phyloP scores from a whole-genome alignment of 1,140 invertebrate genomes.

The Drosophila aff. region DNA sequence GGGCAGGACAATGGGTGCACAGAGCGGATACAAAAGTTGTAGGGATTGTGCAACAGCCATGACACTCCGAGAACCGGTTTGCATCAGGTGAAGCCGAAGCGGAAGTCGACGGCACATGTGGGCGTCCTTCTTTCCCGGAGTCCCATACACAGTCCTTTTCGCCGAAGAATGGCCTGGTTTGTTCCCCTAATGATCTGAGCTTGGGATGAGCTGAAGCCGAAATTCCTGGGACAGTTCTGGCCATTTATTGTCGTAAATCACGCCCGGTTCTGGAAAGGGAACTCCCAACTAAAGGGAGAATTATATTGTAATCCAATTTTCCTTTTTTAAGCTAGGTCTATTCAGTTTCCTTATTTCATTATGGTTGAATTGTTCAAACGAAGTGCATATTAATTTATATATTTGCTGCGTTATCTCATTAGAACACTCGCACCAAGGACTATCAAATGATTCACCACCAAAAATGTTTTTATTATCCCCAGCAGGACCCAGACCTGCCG shows the following conservation, averaged over 20 bases:
- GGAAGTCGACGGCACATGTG: conserved; percentile 65
- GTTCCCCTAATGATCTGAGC: conserved; percentile 43
- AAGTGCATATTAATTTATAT: no score
- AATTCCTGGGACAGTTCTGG: conserved; percentile 31
- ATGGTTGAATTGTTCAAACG: not conserved
- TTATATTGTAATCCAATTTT: conserved; percentile 8
- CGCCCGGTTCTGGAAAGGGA: conserved; percentile 20
- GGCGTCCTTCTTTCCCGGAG: conserved; percentile 21
- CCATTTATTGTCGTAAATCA: conserved; percentile 51
- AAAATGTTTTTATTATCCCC: conserved; percentile 22
- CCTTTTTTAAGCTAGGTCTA: not conserved
- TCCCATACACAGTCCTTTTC: conserved; percentile 5
- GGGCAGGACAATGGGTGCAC: conserved; percentile 41
- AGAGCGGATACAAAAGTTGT: conserved; percentile 43
- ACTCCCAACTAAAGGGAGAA: conserved; percentile 10
- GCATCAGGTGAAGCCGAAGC: conserved; percentile 72
- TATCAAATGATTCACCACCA: not conserved
- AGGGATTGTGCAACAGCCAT: conserved; percentile 59
- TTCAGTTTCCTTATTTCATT: not conserved
- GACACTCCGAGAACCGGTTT: conserved; percentile 48
- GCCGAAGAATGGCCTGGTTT: conserved; percentile 19
- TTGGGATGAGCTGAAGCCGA: conserved; percentile 38
- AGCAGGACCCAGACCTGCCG: conserved; percentile 2
- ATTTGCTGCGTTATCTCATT: not conserved
- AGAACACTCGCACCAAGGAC: not conserved